Conservation (phyloP, 2,888 invertebrate species). For the Aphidoletes aphidimyza region DNA sequence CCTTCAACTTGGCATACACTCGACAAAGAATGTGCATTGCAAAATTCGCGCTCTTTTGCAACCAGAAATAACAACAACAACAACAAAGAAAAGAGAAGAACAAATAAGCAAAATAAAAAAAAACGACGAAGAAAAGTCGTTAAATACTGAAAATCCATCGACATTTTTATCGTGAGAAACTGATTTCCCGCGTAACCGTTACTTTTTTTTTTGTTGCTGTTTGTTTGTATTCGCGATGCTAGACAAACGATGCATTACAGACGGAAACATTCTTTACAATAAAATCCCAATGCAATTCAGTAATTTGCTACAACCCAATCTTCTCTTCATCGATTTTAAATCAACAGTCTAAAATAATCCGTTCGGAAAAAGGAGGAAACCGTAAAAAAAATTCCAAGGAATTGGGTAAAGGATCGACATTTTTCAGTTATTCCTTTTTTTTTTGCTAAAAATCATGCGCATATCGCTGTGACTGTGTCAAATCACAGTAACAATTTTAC, state of each 20-base stretch:
- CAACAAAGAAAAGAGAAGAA: background rate
- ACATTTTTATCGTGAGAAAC: constrained; percentile 51
- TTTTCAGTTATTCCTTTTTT: constrained; percentile 11
- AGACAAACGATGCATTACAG: background rate
- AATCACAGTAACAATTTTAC: background rate
- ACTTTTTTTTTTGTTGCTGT: background rate
- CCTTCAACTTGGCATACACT: constrained; percentile 15
- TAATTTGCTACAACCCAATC: constrained; percentile 3
- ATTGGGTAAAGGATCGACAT: constrained; percentile 30
- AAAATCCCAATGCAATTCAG: background rate
- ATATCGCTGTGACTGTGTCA: background rate
- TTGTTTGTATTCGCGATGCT: constrained; percentile 2
- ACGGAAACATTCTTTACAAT: too few species aligned
- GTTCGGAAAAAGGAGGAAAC: background rate
- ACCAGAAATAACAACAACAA: too few species aligned
- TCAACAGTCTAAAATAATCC: background rate
- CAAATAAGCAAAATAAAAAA: background rate
- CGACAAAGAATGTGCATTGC: background rate
- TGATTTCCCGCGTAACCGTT: constrained; percentile 53
- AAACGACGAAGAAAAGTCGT: background rate
- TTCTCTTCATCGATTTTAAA: background rate
- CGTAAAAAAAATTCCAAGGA: background rate
- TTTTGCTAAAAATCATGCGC: background rate
- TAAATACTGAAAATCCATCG: background rate
- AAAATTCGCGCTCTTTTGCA: too few species aligned